These are phyloP conservation scores for Rana temporaria DNA, from an alignment of 2,113 vertebrate genomes.

Conservation along the genomic window DNA sequence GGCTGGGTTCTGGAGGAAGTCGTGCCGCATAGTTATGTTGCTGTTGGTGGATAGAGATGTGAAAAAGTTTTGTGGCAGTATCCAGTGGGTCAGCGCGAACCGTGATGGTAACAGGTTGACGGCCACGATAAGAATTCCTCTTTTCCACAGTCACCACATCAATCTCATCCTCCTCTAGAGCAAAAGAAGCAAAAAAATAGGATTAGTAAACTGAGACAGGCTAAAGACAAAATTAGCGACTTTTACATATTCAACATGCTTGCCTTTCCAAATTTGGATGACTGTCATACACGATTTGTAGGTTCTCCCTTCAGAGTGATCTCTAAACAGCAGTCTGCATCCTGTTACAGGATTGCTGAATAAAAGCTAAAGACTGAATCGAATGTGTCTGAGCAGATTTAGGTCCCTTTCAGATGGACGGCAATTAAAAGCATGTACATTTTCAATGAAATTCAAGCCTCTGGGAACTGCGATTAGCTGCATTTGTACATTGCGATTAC, in stretches of 20 bases:
- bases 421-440: too few relatives aligned
- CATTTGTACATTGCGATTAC: too few relatives aligned
- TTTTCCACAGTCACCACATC: slow-evolving; percentile 94
- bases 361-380: too few relatives aligned
- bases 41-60: slow-evolving; percentile 91
- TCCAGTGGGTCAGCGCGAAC: slow-evolving; percentile 88
- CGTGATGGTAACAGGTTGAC: slow-evolving; percentile 87
- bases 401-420: too few relatives aligned
- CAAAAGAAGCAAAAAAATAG: neutral
- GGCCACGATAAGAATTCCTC: slow-evolving; percentile 74
- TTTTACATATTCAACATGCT: neutral
- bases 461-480: too few relatives aligned
- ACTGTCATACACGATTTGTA: too few relatives aligned
- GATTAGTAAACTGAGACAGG: neutral
- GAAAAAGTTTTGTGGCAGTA: slow-evolving; percentile 90
- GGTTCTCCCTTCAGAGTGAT: too few relatives aligned
- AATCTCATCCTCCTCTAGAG: slow-evolving; percentile 87
- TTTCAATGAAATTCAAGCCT: too few relatives aligned
- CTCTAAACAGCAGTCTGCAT: too few relatives aligned
- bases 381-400: too few relatives aligned
- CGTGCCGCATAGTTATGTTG: slow-evolving; percentile 97
- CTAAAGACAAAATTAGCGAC: neutral
- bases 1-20: slow-evolving; percentile 79
- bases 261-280: too few relatives aligned
- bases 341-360: too few relatives aligned